Conservation (phyloP, 2,888 invertebrate species). For the Strigamia transsilvanica region DNA sequence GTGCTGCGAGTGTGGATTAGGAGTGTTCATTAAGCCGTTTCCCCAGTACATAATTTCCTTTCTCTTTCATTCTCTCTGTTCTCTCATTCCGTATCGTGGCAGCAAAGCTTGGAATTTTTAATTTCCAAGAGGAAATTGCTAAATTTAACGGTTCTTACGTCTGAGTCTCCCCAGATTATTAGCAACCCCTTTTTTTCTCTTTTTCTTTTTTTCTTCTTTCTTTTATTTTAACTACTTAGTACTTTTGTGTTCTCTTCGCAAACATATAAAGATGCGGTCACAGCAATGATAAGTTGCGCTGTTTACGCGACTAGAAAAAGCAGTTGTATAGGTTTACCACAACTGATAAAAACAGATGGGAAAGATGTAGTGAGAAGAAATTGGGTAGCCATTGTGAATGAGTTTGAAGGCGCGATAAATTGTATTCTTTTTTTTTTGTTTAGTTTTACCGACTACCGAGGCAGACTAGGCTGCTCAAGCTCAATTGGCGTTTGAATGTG, state of each 20-base stretch:
- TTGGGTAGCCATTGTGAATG: neutral
- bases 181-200: conserved; percentile 11
- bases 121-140: conserved; percentile 55
- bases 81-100: conserved; percentile 37
- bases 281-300: neutral
- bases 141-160: conserved; percentile 53
- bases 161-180: conserved; percentile 46
- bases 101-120: conserved; percentile 54
- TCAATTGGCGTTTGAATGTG: conserved; percentile 24
- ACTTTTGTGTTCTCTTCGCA: neutral
- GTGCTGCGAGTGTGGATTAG: conserved; percentile 41
- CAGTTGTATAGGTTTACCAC: neutral
- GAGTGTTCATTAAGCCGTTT: conserved; percentile 34
- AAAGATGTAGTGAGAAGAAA: conserved; percentile 7
- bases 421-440: neutral
- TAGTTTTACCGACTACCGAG: neutral
- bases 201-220: conserved; percentile 37
- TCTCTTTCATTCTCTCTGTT: conserved; percentile 14
- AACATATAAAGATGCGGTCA: neutral
- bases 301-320: neutral
- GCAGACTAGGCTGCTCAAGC: neutral
- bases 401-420: conserved; percentile 25
- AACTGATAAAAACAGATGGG: neutral
- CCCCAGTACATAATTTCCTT: conserved; percentile 52
- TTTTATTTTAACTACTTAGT: neutral